Evolutionary conservation across 2,888 invertebrate species (phyloP).

Genomic region (Xanthorhoe designata): DNA sequence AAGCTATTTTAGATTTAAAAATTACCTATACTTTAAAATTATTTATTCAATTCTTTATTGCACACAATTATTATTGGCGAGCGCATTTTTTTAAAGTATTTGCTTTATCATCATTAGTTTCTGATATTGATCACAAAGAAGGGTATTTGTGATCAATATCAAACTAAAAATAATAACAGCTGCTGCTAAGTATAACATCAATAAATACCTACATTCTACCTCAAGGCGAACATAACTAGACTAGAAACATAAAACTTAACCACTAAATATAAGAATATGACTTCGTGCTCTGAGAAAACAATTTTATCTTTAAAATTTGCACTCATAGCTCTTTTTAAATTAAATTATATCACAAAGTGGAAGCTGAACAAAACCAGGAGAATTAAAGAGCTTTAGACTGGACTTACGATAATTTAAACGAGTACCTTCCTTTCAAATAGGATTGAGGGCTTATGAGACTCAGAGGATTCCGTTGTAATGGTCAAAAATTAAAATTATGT

Average conservation of each 20-base stretch:
- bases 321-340: slow-evolving; percentile 30
- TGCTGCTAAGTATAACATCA: background rate
- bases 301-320: slow-evolving; percentile 13
- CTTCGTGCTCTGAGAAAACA: slow-evolving; percentile 11
- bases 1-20: no score
- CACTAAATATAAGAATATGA: slow-evolving; percentile 6
- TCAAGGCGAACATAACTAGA: background rate
- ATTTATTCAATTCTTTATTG: no score
- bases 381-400: slow-evolving; percentile 37
- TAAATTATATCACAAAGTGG: slow-evolving; percentile 34
- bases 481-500: slow-evolving; percentile 20
- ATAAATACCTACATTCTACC: slow-evolving; percentile 3
- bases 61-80: no score
- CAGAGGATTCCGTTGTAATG: slow-evolving; percentile 23
- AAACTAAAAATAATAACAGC: background rate
- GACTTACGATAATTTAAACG: slow-evolving; percentile 41
- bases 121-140: no score
- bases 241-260: slow-evolving; percentile 9
- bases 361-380: slow-evolving; percentile 35
- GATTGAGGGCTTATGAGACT: slow-evolving; percentile 32
- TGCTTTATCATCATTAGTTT: no score
- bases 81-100: no score
- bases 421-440: slow-evolving; percentile 35
- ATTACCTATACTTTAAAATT: no score
- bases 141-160: background rate